These are phyloP conservation scores for Parapsyche elsis DNA, from an alignment of 1,140 invertebrate genomes.

Conservation along the genomic window DNA sequence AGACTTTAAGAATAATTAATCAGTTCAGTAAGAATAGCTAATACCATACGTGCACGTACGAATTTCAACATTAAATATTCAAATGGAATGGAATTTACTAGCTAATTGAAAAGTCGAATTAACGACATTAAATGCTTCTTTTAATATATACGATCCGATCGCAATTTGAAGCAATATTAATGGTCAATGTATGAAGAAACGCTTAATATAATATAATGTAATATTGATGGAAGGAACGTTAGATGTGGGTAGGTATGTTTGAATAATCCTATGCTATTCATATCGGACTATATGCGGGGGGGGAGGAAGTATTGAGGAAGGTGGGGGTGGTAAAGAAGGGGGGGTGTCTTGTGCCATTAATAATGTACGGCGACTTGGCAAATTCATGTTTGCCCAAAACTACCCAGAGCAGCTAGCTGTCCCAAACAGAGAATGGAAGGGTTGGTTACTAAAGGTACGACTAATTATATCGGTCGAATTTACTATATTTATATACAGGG, in stretches of 20 bases:
- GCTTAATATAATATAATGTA: neutral
- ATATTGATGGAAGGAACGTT: neutral
- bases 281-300: constrained; percentile 18
- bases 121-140: neutral
- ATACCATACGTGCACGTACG: constrained; percentile 24
- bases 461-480: neutral
- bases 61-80: constrained; percentile 44
- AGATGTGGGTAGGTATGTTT: constrained; percentile 21
- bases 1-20: constrained; percentile 54
- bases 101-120: neutral
- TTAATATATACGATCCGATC: neutral
- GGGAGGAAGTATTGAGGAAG: neutral
- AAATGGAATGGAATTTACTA: neutral
- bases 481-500: neutral
- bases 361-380: constrained; percentile 51
- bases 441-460: constrained; percentile 28
- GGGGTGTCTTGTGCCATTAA: constrained; percentile 51
- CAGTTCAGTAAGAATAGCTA: constrained; percentile 51
- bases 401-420: constrained; percentile 12
- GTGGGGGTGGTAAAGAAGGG: neutral
- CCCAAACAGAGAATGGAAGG: constrained; percentile 24
- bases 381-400: constrained; percentile 50
- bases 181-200: neutral
- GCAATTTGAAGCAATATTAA: neutral
- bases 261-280: constrained; percentile 54